A percentile compares a stretch with the other conserved stretches of the same genome.
phyloP scores from a whole-genome alignment of 2,888 invertebrate genomes.

The Platycheirus rosarum region DNA sequence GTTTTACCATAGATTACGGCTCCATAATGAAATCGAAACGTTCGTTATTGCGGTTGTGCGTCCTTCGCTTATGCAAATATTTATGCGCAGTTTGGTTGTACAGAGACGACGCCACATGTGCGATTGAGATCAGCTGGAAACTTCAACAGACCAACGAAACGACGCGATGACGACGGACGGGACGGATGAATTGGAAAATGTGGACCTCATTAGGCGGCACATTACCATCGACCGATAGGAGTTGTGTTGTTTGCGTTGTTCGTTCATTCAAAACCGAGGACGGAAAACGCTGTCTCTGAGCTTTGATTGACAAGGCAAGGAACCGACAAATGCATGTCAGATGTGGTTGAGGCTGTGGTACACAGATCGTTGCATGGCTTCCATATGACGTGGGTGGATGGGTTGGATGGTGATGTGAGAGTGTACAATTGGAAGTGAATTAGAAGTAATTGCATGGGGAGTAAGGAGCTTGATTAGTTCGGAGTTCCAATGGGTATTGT shows the following conservation, averaged over 20 bases:
- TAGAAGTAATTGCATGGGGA: constrained; percentile 27
- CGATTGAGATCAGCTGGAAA: constrained; percentile 55
- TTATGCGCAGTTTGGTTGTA: constrained; percentile 44
- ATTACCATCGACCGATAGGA: constrained; percentile 63
- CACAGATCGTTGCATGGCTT: constrained; percentile 24
- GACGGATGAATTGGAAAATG: constrained; percentile 71
- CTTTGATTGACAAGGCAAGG: constrained; percentile 62
- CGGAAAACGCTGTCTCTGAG: constrained; percentile 42
- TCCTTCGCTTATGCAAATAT: constrained; percentile 73
- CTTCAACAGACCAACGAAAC: constrained; percentile 36
- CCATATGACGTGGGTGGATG: constrained; percentile 22
- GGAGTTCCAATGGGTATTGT: not conserved
- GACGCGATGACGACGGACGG: constrained; percentile 41
- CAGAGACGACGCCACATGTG: constrained; percentile 63
- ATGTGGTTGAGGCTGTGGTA: constrained; percentile 36
- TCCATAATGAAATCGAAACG: constrained; percentile 67
- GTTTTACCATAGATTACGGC: constrained; percentile 30
- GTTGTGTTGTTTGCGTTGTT: constrained; percentile 13
- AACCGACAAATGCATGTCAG: constrained; percentile 68
- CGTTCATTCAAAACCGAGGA: constrained; percentile 34
- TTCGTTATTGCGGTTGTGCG: constrained; percentile 36
- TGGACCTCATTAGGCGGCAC: constrained; percentile 72
- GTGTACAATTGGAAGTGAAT: constrained; percentile 20
- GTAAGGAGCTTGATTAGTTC: constrained; percentile 26
- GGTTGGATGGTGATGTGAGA: constrained; percentile 8